Percentiles rank a stretch among this genome's conserved stretches.
These are phyloP conservation scores for Rhyzopertha dominica DNA, from an alignment of 1,140 invertebrate species.

Conservation along the genomic window DNA sequence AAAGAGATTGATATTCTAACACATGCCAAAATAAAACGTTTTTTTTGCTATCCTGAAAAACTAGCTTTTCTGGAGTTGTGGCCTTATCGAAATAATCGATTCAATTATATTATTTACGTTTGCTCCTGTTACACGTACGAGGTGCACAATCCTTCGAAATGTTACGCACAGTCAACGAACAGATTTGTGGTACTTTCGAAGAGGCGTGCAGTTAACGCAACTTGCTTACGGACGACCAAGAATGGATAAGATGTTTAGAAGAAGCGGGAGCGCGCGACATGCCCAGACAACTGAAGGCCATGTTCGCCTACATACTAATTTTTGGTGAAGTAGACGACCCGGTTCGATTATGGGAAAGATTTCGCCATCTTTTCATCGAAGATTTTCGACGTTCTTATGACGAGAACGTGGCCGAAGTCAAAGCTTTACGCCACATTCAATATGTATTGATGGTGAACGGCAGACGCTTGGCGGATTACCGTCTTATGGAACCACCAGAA, in stretches of 20 bases:
- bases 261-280: not conserved
- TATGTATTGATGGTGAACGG: too few species aligned
- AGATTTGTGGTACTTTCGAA: not conserved
- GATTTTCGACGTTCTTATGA: too few species aligned
- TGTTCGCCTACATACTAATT: constrained; percentile 1
- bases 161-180: not conserved
- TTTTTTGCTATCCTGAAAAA: too few species aligned
- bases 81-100: too few species aligned
- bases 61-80: too few species aligned
- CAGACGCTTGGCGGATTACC: too few species aligned
- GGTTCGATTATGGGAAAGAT: not conserved
- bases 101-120: constrained; percentile 7
- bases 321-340: constrained; percentile 5
- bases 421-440: too few species aligned
- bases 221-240: not conserved
- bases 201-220: not conserved
- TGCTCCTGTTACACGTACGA: constrained; percentile 5
- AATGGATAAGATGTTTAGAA: not conserved
- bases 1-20: too few species aligned
- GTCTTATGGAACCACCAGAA: too few species aligned
- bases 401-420: too few species aligned
- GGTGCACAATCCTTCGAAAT: constrained; percentile 9
- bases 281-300: not conserved
- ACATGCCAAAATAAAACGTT: too few species aligned
- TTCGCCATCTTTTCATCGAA: not conserved